Evolutionary conservation across 2,113 vertebrate species (phyloP).

Genomic region (Syngnathus typhle): DNA sequence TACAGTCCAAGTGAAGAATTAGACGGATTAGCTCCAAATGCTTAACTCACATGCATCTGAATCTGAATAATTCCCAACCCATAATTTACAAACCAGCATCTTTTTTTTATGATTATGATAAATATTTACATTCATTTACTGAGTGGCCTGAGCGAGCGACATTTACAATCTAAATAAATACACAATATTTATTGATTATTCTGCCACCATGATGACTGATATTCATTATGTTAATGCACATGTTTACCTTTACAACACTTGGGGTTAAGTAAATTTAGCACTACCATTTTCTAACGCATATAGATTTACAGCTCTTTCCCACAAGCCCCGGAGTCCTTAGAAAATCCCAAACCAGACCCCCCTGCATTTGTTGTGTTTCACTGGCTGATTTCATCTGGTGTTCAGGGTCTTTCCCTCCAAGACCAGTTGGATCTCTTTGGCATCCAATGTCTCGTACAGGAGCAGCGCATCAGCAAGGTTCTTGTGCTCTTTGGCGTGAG

Average conservation of each 20-base stretch:
- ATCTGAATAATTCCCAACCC: neutral
- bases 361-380: neutral
- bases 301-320: neutral
- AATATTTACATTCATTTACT: constrained; percentile 43
- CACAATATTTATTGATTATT: constrained; percentile 3
- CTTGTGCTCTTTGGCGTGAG: constrained; percentile 90
- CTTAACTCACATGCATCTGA: neutral
- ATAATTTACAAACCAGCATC: neutral
- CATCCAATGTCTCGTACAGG: constrained; percentile 92
- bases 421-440: constrained; percentile 94
- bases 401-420: constrained; percentile 89
- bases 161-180: neutral
- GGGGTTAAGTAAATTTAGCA: neutral
- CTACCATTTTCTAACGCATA: neutral
- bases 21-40: neutral
- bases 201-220: neutral
- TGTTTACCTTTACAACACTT: neutral
- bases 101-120: constrained; percentile 9
- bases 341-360: neutral
- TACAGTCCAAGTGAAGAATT: neutral
- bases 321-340: constrained; percentile 35
- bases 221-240: neutral
- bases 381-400: constrained; percentile 74
- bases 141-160: constrained; percentile 28
- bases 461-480: constrained; percentile 91